Conservation (phyloP, 2,888 invertebrate genomes). For the Phyto melanocephala region DNA sequence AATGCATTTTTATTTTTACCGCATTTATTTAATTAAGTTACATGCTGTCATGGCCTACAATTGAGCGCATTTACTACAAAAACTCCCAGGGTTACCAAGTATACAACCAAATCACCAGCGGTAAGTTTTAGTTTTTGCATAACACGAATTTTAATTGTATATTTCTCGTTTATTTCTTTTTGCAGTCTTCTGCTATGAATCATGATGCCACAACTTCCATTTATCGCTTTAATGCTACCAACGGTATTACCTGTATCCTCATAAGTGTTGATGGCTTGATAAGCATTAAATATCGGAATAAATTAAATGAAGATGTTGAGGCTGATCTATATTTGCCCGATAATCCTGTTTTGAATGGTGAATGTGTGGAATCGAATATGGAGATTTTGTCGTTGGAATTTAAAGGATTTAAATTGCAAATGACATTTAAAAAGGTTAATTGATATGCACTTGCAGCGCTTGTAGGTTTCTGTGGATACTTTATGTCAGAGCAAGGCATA, state of each 20-base stretch:
- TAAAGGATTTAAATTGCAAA: slow-evolving; percentile 86
- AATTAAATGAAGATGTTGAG: slow-evolving; percentile 83
- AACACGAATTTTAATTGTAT: not conserved
- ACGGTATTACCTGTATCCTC: slow-evolving; percentile 88
- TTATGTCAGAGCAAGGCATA: no score
- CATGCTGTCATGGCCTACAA: slow-evolving; percentile 78
- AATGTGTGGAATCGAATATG: slow-evolving; percentile 87
- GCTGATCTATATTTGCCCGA: slow-evolving; percentile 88
- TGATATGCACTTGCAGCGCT: no score
- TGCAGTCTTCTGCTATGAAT: slow-evolving; percentile 75
- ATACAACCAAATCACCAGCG: slow-evolving; percentile 80
- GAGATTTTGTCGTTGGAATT: slow-evolving; percentile 87
- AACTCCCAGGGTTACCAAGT: slow-evolving; percentile 84
- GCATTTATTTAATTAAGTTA: slow-evolving; percentile 67
- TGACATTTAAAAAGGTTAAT: slow-evolving; percentile 89
- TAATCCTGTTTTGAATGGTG: slow-evolving; percentile 85
- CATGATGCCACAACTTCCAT: slow-evolving; percentile 80
- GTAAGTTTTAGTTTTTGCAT: slow-evolving; percentile 68
- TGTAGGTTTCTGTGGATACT: no score
- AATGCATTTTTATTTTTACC: no score
- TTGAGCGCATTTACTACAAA: slow-evolving; percentile 82
- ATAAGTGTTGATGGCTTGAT: slow-evolving; percentile 85
- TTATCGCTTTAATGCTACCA: slow-evolving; percentile 85
- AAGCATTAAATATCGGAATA: slow-evolving; percentile 85
- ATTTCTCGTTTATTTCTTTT: not conserved